Evolutionary conservation across 2,888 invertebrate genomes (phyloP), one percentile per base, ranked within the genome.

Genomic region (Psylliodes chrysocephalus): DNA sequence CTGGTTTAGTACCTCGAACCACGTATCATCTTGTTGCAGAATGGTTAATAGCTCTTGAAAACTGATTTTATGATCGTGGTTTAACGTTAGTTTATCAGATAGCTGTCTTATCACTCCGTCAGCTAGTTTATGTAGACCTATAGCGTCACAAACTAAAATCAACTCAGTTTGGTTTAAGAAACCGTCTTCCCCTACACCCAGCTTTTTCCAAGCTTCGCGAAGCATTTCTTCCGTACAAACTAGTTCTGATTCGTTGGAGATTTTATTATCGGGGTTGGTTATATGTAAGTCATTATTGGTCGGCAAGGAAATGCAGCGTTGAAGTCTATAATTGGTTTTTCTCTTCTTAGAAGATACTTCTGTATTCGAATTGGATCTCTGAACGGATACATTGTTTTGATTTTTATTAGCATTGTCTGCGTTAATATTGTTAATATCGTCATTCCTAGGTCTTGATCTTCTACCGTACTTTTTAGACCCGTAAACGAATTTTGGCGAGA

Each of bases 381-480:
- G 86, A 5, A 87, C 86, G 76, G 78, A 68, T 12, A 69, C 72
- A 46, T 79, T 80, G 17, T 77, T 65, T 42, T 56, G 68, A 33
- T 54, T 68, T 49, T 72, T 75, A 62, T 73, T 77, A 71, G 73
- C 84, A 81, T 59, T 84, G 76, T 77, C 83, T 81, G 68, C 83
- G 42, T 78, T 79, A 78, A 71, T 65, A 46, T 70, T 42, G 12
- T 81, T 80, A 25, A 78, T 74, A 51, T 79, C 80, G 44, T 83
- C 81, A 44, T 77, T 79, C 67, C 85, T 85, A 0, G 91, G 91
- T 38, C 90, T 85, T 1, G 91, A 90, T 47, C 91, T 84, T 0
- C 92, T 85, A 0, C 91, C 92, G 81, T 92, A 92, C 78, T 91
- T 91, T 77, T 92, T 92, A 18, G 89, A 86, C 1, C 91, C 91